These are phyloP conservation scores for Mellilla xanthometata DNA, from an alignment of 2,888 invertebrate genomes.

Conservation along the genomic window DNA sequence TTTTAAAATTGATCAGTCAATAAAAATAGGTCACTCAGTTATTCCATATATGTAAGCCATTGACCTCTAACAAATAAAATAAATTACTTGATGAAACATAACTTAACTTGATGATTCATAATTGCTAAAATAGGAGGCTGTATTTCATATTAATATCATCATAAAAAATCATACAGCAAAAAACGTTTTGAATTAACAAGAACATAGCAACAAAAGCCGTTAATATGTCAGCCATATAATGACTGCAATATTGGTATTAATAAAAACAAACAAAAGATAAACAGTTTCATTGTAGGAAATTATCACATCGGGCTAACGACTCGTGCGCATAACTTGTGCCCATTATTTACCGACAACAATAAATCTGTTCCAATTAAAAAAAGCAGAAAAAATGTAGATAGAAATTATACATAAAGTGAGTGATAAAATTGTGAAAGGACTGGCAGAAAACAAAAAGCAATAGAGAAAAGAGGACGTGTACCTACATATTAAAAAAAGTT, in stretches of 20 bases:
- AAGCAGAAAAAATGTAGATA: neutral
- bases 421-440: neutral
- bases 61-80: no score
- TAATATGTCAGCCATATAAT: constrained; percentile 2
- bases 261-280: constrained; percentile 22
- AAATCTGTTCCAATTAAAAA: neutral
- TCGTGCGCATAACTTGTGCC: constrained; percentile 17
- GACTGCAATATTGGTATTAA: constrained; percentile 10
- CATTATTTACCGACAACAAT: neutral
- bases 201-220: constrained; percentile 5
- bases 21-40: no score
- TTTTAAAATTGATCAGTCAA: no score
- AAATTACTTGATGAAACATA: no score
- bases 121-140: no score
- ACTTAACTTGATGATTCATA: no score
- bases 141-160: no score
- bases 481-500: neutral
- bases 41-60: no score
- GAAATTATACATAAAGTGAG: neutral
- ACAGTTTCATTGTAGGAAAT: constrained; percentile 15
- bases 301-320: constrained; percentile 17
- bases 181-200: neutral
- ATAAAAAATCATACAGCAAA: no score
- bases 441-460: neutral
- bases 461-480: no score